Evolutionary conservation across 1,140 invertebrate genomes (phyloP), one percentile per base, ranked within the genome.

Genomic region (Aphidius ervi): DNA sequence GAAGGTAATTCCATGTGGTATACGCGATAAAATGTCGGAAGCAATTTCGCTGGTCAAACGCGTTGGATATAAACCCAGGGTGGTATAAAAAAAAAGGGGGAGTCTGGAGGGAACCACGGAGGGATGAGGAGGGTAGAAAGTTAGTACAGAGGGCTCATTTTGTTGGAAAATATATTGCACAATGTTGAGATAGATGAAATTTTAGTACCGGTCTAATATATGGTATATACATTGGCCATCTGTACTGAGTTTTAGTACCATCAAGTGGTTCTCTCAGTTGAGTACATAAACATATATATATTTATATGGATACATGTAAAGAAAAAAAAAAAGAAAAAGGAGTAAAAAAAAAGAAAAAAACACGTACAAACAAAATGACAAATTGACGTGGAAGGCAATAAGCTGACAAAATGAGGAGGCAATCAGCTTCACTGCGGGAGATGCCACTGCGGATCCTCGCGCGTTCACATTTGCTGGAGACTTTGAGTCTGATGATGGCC

Each of bases 311-410:
- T 31, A 31, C 23, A 31, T 31, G 23, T 31, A 3, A 31, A 31
- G 4, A 31, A 31, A 31, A 31, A 31, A 3, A 31, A 31, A 31
- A 31, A 31, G 23, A 1, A 31, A 31, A 31, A 31, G 4, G 4
- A 31, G 4, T 2, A 4, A 4, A 31, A 31, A 31, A 31, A 23
- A 23, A 2, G 3, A 23, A 23, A 31, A 31, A 31, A 31, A 0
- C 2, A 31, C 23, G 23, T 31, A 31, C 23, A 23, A 31, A 39
- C 59, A 59, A 63, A 70, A 70, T 69, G 71, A 73, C 71, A 70
- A 73, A 73, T 70, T 66, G 68, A 71, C 67, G 62, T 68, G 64
- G 61, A 63, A 64, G 64, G 67, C 67, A 73, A 71, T 73, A 73
- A 73, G 66, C 68, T 69, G 67, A 71, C 68, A 69, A 73, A 71